phyloP scores from a whole-genome alignment of 2,888 invertebrate species.

The Latrodectus hesperus region DNA sequence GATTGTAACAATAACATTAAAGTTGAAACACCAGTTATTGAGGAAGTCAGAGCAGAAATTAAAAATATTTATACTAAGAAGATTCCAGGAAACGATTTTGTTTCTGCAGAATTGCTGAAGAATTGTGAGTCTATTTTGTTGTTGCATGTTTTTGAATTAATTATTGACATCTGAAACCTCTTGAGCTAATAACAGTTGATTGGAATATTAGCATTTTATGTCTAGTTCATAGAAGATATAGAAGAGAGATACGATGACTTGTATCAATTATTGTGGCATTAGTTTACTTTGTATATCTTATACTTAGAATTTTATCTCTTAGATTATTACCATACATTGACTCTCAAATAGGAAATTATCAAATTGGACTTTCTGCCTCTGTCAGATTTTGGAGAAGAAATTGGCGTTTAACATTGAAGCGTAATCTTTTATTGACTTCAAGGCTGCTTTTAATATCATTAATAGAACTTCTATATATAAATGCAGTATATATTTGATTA shows the following conservation, averaged over 20 bases:
- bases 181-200: not conserved
- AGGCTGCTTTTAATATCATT: not conserved
- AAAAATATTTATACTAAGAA: not conserved
- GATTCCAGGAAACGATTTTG: not conserved
- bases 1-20: not conserved
- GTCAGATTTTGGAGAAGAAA: not conserved
- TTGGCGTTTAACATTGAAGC: not conserved
- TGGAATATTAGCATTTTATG: not conserved
- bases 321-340: not conserved
- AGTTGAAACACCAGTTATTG: not conserved
- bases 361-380: not conserved
- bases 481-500: too few relatives aligned
- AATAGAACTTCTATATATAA: not conserved
- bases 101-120: not conserved
- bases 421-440: not conserved
- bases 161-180: conserved; percentile 4
- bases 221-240: too few relatives aligned
- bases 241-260: not conserved
- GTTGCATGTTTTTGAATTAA: not conserved
- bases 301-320: not conserved
- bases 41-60: not conserved
- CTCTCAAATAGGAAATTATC: not conserved
- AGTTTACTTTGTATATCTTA: conserved; percentile 11
- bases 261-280: not conserved
- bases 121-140: not conserved